phyloP scores from a whole-genome alignment of 2,113 vertebrate species.

The Aspiorhynchus laticeps region DNA sequence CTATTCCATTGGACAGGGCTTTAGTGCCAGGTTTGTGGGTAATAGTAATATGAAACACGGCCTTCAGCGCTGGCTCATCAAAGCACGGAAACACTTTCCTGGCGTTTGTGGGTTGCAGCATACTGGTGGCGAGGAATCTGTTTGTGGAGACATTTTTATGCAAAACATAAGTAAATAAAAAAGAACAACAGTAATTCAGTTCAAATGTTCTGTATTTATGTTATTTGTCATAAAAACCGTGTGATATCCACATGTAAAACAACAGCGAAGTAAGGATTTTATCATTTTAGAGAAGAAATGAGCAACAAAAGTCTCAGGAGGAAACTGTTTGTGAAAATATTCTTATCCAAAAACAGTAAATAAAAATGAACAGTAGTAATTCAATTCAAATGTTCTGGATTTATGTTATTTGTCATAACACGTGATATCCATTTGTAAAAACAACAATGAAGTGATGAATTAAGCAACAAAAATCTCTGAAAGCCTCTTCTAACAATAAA shows the following conservation, averaged over 20 bases:
- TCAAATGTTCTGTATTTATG: neutral
- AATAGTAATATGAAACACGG: constrained; percentile 81
- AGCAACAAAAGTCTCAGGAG: neutral
- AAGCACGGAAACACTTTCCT: constrained; percentile 94
- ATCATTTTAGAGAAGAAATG: neutral
- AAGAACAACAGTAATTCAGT: neutral
- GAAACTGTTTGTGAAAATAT: neutral
- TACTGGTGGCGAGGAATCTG: constrained; percentile 86
- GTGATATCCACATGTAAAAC: neutral
- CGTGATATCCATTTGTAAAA: neutral
- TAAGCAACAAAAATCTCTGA: too few species aligned
- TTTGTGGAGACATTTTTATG: constrained; percentile 20
- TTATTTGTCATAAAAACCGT: neutral
- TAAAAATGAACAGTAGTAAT: neutral
- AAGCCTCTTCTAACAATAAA: constrained; percentile 31
- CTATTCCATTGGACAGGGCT: constrained; percentile 78
- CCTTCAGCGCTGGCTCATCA: constrained; percentile 94
- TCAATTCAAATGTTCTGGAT: neutral
- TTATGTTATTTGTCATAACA: neutral
- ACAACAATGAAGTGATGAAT: neutral
- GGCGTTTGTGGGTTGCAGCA: constrained; percentile 81
- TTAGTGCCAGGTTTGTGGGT: constrained; percentile 50
- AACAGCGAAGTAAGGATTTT: neutral
- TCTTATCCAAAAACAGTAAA: neutral
- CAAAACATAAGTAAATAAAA: constrained; percentile 18